These are phyloP conservation scores for Tachina lurida DNA, from an alignment of 2,888 invertebrate genomes.

Conservation along the genomic window DNA sequence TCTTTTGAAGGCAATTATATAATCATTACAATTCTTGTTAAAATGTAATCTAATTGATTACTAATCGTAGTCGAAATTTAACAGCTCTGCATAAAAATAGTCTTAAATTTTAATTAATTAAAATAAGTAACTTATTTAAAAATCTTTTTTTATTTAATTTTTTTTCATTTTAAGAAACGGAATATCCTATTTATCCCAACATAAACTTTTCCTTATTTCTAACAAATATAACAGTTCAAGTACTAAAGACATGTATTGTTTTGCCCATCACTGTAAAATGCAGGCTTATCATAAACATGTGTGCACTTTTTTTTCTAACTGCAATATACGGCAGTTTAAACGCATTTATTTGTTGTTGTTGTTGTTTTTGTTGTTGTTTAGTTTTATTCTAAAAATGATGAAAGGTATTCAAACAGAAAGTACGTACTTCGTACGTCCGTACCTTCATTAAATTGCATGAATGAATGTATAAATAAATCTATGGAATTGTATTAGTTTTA, in stretches of 20 bases:
- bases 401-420: conserved; percentile 50
- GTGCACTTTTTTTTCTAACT: conserved; percentile 29
- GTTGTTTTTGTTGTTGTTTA: conserved; percentile 26
- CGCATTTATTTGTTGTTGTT: conserved; percentile 57
- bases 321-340: conserved; percentile 43
- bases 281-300: conserved; percentile 34
- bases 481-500: conserved; percentile 65
- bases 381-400: conserved; percentile 59
- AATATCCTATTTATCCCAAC: no score
- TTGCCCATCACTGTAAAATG: conserved; percentile 12
- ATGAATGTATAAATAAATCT: conserved; percentile 58
- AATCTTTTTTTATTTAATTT: no score
- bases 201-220: no score
- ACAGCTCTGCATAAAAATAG: no score
- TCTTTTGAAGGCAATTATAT: no score
- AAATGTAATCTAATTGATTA: no score
- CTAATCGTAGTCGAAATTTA: no score
- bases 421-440: not conserved
- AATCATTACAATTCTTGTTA: no score
- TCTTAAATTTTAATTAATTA: no score
- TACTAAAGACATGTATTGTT: not conserved
- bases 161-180: no score
- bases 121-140: no score
- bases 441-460: conserved; percentile 36
- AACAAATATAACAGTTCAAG: not conserved